phyloP scores from a whole-genome alignment of 2,888 invertebrate genomes.

The Melinopterus prodromus region DNA sequence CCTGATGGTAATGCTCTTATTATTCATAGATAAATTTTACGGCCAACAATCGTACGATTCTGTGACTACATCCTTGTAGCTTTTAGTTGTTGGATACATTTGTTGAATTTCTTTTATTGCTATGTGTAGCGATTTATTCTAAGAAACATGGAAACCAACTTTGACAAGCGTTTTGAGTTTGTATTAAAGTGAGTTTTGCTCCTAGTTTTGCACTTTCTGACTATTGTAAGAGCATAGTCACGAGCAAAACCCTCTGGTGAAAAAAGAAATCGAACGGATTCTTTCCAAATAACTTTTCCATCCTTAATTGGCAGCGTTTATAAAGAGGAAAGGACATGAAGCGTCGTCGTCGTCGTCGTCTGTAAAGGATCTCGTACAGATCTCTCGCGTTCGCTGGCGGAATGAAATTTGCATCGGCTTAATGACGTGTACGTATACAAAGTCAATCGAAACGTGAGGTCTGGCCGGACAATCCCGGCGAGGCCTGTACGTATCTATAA shows the following conservation, averaged over 20 bases:
- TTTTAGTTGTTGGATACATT: too few relatives aligned
- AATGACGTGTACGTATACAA: conserved; percentile 4
- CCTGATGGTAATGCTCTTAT: background rate
- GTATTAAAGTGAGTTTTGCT: too few relatives aligned
- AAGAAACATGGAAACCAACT: too few relatives aligned
- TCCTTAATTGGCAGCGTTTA: background rate
- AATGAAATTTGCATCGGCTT: background rate
- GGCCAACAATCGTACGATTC: background rate
- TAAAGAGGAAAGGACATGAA: background rate
- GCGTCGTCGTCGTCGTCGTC: too few relatives aligned
- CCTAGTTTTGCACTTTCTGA: too few relatives aligned
- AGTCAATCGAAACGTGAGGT: background rate
- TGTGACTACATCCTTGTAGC: background rate
- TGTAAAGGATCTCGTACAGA: background rate
- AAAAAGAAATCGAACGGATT: background rate
- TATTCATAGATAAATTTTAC: background rate
- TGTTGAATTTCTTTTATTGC: too few relatives aligned
- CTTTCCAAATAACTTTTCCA: background rate
- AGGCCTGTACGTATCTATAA: background rate
- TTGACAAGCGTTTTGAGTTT: too few relatives aligned
- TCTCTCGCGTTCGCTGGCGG: background rate
- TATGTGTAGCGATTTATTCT: too few relatives aligned
- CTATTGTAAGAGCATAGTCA: too few relatives aligned
- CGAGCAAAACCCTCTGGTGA: too few relatives aligned
- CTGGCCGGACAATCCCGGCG: background rate